These are phyloP conservation scores for Bufo gargarizans DNA, from an alignment of 2,113 vertebrate genomes.

Conservation along the genomic window DNA sequence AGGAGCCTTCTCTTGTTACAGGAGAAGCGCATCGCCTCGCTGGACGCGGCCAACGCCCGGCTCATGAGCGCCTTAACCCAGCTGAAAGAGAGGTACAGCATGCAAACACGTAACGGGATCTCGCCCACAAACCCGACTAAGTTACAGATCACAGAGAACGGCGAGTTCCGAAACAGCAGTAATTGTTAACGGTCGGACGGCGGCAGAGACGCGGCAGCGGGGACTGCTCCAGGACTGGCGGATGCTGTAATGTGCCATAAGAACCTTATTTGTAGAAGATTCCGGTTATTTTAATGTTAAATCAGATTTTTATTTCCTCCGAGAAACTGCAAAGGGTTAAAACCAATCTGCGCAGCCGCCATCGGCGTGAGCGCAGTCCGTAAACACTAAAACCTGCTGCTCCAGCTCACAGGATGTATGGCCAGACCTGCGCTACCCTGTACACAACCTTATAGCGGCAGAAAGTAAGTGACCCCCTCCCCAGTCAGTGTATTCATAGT, in stretches of 20 bases:
- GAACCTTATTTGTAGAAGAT: constrained; percentile 56
- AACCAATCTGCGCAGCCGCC: too few species aligned
- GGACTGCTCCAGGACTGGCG: constrained; percentile 69
- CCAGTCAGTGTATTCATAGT: background rate
- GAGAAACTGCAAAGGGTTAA: constrained; percentile 54
- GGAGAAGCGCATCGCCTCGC: constrained; percentile 96
- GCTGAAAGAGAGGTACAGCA: constrained; percentile 99
- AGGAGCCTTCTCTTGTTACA: constrained; percentile 67
- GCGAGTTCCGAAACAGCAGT: constrained; percentile 99
- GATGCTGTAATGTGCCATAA: constrained; percentile 66
- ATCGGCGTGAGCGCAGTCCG: background rate
- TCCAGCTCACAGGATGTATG: background rate
- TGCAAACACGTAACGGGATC: constrained; percentile 97
- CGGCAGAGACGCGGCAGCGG: constrained; percentile 64
- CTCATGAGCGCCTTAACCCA: constrained; percentile 97
- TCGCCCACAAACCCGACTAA: constrained; percentile 99
- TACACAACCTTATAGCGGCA: background rate
- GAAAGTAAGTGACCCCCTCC: background rate
- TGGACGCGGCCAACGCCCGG: constrained; percentile 95
- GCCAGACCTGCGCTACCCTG: background rate
- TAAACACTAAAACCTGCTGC: background rate
- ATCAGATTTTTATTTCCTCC: constrained; percentile 64
- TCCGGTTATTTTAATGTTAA: constrained; percentile 65
- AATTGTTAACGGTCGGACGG: constrained; percentile 94
- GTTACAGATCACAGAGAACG: constrained; percentile 99